Evolutionary conservation across 2,888 invertebrate species (phyloP).

Genomic region (Podotricha telesiphe): DNA sequence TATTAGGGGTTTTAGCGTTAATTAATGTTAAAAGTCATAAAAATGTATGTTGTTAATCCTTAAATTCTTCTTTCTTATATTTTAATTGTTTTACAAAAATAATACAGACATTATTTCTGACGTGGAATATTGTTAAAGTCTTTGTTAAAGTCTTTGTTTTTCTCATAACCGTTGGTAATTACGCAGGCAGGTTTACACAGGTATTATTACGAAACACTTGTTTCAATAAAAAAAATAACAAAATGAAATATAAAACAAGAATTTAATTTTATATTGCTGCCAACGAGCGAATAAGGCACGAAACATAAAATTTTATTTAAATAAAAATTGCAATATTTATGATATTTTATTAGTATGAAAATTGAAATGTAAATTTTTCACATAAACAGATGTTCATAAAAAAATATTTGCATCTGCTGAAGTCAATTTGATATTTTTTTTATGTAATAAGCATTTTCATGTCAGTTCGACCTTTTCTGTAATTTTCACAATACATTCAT

Average conservation of each 20-base stretch:
- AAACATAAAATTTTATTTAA: no score
- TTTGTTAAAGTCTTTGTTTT: slow-evolving; percentile 15
- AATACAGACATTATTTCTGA: background rate
- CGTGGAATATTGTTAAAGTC: background rate
- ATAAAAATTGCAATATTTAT: no score
- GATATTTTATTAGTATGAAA: no score
- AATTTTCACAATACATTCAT: no score
- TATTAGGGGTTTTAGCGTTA: background rate
- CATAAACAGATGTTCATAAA: no score
- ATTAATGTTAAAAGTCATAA: background rate
- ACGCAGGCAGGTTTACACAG: no score
- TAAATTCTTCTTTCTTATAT: slow-evolving; percentile 10
- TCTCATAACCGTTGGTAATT: background rate
- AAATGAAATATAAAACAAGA: background rate
- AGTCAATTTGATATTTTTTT: no score
- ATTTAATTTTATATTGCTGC: background rate
- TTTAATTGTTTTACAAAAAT: slow-evolving; percentile 2
- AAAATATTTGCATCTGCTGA: no score
- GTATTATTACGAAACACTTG: slow-evolving; percentile 7
- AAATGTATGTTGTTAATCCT: background rate
- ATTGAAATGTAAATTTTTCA: no score
- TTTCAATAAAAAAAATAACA: slow-evolving; percentile 1
- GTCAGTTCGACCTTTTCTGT: no score
- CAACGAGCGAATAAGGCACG: background rate
- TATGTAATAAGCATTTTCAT: no score